Conservation (phyloP, 2,797 vertebrate genomes). For the Cyprinodon diabolis region DNA sequence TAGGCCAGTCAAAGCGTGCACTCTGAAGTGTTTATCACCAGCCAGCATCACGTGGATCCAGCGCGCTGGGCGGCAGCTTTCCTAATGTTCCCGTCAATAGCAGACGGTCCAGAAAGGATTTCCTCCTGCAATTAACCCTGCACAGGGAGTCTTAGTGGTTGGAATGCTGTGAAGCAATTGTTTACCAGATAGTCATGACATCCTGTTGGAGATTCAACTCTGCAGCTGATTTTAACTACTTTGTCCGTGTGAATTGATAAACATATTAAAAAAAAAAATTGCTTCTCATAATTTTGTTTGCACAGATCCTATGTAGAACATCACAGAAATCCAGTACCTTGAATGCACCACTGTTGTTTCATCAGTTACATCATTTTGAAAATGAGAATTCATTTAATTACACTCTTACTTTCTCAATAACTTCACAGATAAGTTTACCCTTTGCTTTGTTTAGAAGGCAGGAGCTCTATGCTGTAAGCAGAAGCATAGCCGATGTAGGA, state of each 20-base stretch:
- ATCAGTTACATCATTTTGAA: not conserved
- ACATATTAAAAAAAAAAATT: not conserved
- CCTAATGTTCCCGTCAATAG: slow-evolving; percentile 68
- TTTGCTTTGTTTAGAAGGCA: slow-evolving; percentile 30
- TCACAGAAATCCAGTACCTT: not conserved
- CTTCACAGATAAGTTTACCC: slow-evolving; percentile 42
- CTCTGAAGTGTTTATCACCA: slow-evolving; percentile 43
- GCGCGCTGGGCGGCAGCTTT: slow-evolving; percentile 44
- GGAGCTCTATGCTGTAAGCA: slow-evolving; percentile 50
- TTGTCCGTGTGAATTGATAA: not conserved
- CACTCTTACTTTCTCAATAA: slow-evolving; percentile 31
- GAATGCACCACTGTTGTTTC: not conserved
- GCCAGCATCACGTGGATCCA: slow-evolving; percentile 26
- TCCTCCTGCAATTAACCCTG: slow-evolving; percentile 70
- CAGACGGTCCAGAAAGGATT: slow-evolving; percentile 62
- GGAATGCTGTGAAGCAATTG: slow-evolving; percentile 72
- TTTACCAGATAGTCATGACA: slow-evolving; percentile 62
- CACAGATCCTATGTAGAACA: not conserved
- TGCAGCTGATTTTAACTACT: slow-evolving; percentile 20
- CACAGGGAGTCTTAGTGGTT: slow-evolving; percentile 61
- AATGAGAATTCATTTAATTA: slow-evolving; percentile 28
- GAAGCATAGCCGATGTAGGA: slow-evolving; percentile 66
- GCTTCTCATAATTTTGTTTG: not conserved
- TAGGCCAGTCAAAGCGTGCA: slow-evolving; percentile 31
- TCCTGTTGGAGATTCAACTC: slow-evolving; percentile 45